Evolutionary conservation across 2,797 vertebrate species (phyloP).

Genomic region (Streptopelia turtur): DNA sequence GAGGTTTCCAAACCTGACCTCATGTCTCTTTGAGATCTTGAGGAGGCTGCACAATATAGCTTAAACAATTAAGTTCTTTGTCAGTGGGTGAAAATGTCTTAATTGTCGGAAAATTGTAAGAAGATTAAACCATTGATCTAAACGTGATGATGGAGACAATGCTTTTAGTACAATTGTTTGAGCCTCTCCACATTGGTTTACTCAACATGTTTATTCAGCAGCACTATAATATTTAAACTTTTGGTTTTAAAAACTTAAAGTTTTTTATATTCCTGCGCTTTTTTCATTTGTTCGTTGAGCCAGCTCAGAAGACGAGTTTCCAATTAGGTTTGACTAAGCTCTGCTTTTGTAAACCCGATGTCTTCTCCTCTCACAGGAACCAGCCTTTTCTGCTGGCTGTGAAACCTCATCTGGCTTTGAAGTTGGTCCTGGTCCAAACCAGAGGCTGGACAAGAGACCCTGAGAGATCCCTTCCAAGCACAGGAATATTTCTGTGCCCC

Average conservation of each 20-base stretch:
- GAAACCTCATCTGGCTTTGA: neutral
- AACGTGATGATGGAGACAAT: neutral
- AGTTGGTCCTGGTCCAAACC: neutral
- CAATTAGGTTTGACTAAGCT: neutral
- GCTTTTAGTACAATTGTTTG: neutral
- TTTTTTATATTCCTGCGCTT: neutral
- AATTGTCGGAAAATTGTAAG: neutral
- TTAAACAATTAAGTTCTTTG: neutral
- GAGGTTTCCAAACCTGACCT: neutral
- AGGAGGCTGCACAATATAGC: neutral
- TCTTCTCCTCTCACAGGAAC: neutral
- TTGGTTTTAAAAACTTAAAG: neutral
- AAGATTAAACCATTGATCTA: neutral
- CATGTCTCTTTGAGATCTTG: neutral
- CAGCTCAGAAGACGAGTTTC: neutral
- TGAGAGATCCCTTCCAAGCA: neutral
- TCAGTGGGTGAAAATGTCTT: neutral
- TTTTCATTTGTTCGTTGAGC: neutral
- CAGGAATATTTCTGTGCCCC: neutral
- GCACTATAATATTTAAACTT: neutral
- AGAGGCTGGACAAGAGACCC: neutral
- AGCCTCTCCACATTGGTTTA: neutral
- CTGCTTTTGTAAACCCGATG: neutral
- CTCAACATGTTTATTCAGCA: neutral
- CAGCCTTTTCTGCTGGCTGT: neutral